Evolutionary conservation across 2,888 invertebrate species (phyloP).

Genomic region (Carabus problematicus): DNA sequence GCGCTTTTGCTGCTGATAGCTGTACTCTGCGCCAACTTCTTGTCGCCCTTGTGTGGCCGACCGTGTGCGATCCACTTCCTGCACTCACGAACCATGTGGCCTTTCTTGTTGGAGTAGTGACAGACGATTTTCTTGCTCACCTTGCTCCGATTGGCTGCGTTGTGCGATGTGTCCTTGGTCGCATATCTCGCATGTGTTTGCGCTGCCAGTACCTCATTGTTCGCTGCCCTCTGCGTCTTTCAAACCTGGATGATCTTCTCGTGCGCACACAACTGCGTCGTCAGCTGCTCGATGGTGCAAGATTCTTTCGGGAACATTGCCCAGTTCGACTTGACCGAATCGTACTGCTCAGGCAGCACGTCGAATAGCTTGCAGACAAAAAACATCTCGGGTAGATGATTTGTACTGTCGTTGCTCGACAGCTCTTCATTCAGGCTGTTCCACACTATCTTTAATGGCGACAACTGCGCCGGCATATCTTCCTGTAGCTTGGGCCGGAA

Average conservation of each 20-base stretch:
- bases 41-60: constrained; percentile 24
- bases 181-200: neutral
- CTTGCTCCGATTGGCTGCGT: neutral
- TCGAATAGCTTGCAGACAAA: constrained; percentile 42
- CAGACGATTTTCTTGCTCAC: constrained; percentile 21
- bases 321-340: constrained; percentile 41
- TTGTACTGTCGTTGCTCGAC: neutral
- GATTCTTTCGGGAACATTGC: constrained; percentile 31
- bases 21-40: neutral
- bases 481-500: constrained; percentile 28
- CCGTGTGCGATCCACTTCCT: constrained; percentile 40
- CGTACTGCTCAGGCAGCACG: constrained; percentile 40
- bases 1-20: no score
- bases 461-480: constrained; percentile 40
- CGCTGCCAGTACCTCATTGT: constrained; percentile 13
- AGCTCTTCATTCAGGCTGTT: constrained; percentile 13
- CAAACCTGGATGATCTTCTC: constrained; percentile 4
- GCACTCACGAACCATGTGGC: constrained; percentile 34
- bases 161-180: neutral
- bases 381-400: constrained; percentile 29
- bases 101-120: constrained; percentile 33
- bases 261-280: constrained; percentile 39
- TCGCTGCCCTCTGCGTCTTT: constrained; percentile 19
- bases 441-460: constrained; percentile 38
- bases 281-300: constrained; percentile 35